Percentiles rank a stretch among this genome's conserved stretches.
These are phyloP conservation scores for Bembecia ichneumoniformis DNA, from an alignment of 2,888 invertebrate species.

Conservation along the genomic window DNA sequence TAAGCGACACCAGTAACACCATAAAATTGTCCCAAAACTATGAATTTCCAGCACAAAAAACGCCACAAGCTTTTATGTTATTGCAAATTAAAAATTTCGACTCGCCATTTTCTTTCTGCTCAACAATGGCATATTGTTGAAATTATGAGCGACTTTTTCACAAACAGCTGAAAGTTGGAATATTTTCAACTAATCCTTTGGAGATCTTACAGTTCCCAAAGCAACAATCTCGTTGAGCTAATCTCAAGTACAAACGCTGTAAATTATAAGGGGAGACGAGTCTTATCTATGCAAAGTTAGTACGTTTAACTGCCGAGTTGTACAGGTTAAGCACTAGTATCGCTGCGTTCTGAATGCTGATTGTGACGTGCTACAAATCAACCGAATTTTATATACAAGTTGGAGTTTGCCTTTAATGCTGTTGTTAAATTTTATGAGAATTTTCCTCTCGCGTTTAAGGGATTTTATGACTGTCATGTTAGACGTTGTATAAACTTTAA, in stretches of 20 bases:
- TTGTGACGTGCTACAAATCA: slow-evolving; percentile 4
- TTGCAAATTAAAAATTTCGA: not conserved
- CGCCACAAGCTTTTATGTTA: too few relatives aligned
- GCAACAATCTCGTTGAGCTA: slow-evolving; percentile 2
- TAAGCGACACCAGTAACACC: too few relatives aligned
- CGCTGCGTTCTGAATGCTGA: slow-evolving; percentile 23
- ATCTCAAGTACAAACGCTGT: slow-evolving; percentile 13
- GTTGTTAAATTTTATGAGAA: too few relatives aligned
- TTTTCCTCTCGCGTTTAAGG: too few relatives aligned
- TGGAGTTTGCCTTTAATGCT: not conserved
- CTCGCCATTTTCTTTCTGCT: not conserved
- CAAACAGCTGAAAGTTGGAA: not conserved
- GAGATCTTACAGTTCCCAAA: not conserved
- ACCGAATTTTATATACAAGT: not conserved
- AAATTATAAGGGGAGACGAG: slow-evolving; percentile 27
- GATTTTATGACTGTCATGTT: too few relatives aligned
- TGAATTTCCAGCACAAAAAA: too few relatives aligned
- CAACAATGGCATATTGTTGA: not conserved
- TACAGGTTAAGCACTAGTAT: slow-evolving; percentile 29
- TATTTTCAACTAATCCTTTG: slow-evolving; percentile 2
- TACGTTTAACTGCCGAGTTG: slow-evolving; percentile 25
- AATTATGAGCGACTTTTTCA: not conserved
- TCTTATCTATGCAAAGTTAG: slow-evolving; percentile 45
- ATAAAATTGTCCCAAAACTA: too few relatives aligned
- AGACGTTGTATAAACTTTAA: too few relatives aligned